Evolutionary conservation across 2,888 invertebrate genomes (phyloP), one percentile per base, ranked within the genome.

Genomic region (Plagodis dolabraria): DNA sequence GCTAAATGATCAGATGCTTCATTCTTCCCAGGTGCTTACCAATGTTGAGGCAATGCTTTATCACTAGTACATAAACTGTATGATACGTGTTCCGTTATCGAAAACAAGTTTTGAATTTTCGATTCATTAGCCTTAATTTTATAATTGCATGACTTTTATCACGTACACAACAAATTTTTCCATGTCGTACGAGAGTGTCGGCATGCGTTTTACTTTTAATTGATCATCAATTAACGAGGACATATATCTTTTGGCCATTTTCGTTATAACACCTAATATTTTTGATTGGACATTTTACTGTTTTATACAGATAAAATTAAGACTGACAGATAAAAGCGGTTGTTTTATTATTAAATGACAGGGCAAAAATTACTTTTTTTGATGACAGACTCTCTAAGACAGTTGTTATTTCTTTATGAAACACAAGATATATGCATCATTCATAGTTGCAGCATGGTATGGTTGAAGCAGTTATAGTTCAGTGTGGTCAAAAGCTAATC

Each of bases 71-170:
- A 5, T 40, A 40, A 40, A 10, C 40, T 40, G 8, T 40, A 10
- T 40, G 10, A 38, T 33, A 44, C 10, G 36, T 33, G 33, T 42
- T 54, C 36, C 50, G 42, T 50, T 55, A 60, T 60, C 55, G 45
- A 9, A 33, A 56, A 53, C 60, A 33, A 43, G 56, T 56, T 60
- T 49, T 6, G 40, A 46, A 47, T 53, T 45, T 52, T 33, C n/a
- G 46, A 50, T 50, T 60, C 52, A 60, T 56, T 56, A 60, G 33
- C 60, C 60, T 60, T 60, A 60, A 60, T 60, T 60, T 53, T 42
- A 38, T 60, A 60, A 56, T 56, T 56, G 44, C 52, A 36, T 11
- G 42, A 47, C 22, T 44, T 10, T 53, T 52, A 56, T 53, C 56
- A 60, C 60, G 48, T 60, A 53, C 47, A 54, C 54, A 58, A 49